Evolutionary conservation across 2,113 vertebrate genomes (phyloP).

Genomic region (Mixornis gularis): DNA sequence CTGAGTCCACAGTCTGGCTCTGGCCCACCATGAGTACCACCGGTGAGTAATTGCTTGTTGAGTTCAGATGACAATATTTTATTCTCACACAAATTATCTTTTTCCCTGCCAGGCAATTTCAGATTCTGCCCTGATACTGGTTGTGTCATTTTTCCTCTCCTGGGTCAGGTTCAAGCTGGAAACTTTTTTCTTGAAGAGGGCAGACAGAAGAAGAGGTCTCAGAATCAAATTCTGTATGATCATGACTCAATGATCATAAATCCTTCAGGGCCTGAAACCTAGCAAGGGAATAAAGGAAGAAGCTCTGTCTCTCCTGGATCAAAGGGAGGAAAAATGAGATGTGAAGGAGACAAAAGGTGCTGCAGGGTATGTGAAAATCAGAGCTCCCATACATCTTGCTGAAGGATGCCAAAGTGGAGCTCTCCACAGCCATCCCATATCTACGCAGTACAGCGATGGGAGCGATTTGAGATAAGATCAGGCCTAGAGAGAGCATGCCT

Average conservation of each 20-base stretch:
- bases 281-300: conserved; percentile 35
- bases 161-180: conserved; percentile 14
- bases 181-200: not conserved
- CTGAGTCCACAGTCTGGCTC: not conserved
- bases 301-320: conserved; percentile 31
- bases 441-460: not conserved
- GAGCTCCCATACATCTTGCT: conserved; percentile 29
- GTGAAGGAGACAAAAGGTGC: conserved; percentile 30
- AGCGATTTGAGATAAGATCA: conserved; percentile 57
- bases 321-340: conserved; percentile 31
- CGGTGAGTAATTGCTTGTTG: not conserved
- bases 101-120: not conserved
- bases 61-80: not conserved
- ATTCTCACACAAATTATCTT: not conserved
- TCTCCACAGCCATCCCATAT: conserved; percentile 31
- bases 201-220: not conserved
- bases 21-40: not conserved
- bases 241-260: conserved; percentile 24
- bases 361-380: conserved; percentile 55
- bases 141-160: not conserved
- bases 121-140: not conserved
- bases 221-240: conserved; percentile 18
- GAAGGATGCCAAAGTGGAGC: conserved; percentile 20
- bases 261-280: conserved; percentile 39
- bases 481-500: conserved; percentile 24